Conservation (phyloP, 1,140 invertebrate species). For the Drosophila suzukii region DNA sequence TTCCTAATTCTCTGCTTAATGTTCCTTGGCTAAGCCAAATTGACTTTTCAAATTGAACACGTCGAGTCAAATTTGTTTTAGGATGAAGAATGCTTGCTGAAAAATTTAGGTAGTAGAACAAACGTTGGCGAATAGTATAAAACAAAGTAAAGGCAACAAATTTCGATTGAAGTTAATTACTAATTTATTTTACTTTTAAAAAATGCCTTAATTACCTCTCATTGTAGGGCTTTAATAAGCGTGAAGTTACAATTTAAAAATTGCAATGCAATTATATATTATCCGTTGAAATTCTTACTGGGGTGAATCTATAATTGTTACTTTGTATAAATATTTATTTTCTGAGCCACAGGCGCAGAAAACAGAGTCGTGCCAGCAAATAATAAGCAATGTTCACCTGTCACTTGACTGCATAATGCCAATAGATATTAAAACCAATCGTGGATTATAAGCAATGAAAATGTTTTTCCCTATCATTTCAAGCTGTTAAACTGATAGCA, state of each 20-base stretch:
- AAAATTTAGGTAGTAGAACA: no score
- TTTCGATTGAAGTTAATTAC: no score
- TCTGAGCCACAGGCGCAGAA: slow-evolving; percentile 5
- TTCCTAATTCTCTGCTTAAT: slow-evolving; percentile 13
- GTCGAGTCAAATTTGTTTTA: slow-evolving; percentile 8
- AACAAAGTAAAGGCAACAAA: no score
- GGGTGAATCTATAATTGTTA: not conserved
- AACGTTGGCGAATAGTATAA: not conserved
- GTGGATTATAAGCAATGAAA: slow-evolving; percentile 2
- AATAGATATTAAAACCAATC: slow-evolving; percentile 20
- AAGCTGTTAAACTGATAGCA: slow-evolving; percentile 17
- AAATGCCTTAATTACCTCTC: no score
- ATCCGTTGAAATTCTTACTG: not conserved
- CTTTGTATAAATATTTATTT: not conserved
- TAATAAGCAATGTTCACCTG: slow-evolving; percentile 20
- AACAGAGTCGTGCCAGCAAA: slow-evolving; percentile 29
- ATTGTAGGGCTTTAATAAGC: no score
- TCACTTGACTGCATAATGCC: slow-evolving; percentile 23
- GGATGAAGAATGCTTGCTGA: not conserved
- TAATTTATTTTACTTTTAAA: no score
- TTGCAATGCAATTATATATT: no score
- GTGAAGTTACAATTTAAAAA: no score
- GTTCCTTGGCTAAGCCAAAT: slow-evolving; percentile 11
- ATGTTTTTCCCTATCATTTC: slow-evolving; percentile 3
- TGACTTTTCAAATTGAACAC: slow-evolving; percentile 37